These are phyloP conservation scores for Odontocerum albicorne DNA, from an alignment of 2,888 invertebrate genomes.

Conservation along the genomic window DNA sequence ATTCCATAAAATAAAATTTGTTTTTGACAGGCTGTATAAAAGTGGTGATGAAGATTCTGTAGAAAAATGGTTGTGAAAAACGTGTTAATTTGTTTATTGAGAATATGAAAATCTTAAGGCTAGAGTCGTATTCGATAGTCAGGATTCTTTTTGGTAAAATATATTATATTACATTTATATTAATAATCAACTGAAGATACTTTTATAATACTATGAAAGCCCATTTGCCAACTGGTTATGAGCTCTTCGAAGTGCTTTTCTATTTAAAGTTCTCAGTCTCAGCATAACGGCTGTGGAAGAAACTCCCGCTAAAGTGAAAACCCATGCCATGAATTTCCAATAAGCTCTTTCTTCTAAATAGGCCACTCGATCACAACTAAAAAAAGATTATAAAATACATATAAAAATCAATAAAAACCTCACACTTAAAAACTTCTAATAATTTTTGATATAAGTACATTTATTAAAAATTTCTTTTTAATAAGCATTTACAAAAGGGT, in stretches of 20 bases:
- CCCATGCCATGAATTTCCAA: conserved; percentile 78
- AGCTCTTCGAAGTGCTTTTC: conserved; percentile 66
- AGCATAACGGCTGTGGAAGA: conserved; percentile 67
- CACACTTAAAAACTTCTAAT: neutral
- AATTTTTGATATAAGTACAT: neutral
- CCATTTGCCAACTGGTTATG: conserved; percentile 72
- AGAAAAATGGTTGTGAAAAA: too few relatives aligned
- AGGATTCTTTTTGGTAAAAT: too few relatives aligned
- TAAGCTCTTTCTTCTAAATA: conserved; percentile 83
- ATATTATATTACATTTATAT: too few relatives aligned
- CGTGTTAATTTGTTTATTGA: too few relatives aligned
- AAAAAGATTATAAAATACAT: conserved; percentile 41
- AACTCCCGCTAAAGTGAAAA: conserved; percentile 64
- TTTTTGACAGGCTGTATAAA: too few relatives aligned
- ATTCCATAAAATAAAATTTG: too few relatives aligned
- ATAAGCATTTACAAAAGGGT: too few relatives aligned
- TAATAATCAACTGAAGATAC: too few relatives aligned
- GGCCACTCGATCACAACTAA: conserved; percentile 82
- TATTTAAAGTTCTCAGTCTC: conserved; percentile 67
- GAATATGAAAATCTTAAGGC: too few relatives aligned
- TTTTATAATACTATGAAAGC: conserved; percentile 31
- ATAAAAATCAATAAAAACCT: neutral
- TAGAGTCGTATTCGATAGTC: too few relatives aligned
- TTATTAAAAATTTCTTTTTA: neutral
- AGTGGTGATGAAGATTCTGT: too few relatives aligned